Conservation (phyloP, 1,140 invertebrate species). For the Chelonus insularis region DNA sequence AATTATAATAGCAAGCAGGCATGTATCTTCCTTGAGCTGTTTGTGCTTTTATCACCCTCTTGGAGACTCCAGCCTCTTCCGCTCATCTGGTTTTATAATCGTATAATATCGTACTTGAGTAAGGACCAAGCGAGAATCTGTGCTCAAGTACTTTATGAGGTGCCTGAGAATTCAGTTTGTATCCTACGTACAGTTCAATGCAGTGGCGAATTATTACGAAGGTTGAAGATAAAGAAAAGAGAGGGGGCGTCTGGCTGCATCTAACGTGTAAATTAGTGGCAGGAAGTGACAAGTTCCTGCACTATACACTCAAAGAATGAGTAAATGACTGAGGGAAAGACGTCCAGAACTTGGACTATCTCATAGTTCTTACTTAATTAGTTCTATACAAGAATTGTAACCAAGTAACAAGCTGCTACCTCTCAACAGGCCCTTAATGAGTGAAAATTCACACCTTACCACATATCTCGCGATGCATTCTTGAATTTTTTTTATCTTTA, state of each 20-base stretch:
- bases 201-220: too few relatives aligned
- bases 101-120: conserved; percentile 13
- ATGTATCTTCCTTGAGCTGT: conserved; percentile 8
- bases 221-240: too few relatives aligned
- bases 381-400: conserved; percentile 43
- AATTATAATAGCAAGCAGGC: conserved; percentile 13
- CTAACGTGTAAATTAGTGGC: conserved; percentile 40
- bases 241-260: not conserved
- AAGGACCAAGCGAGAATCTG: not conserved
- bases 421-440: conserved; percentile 35
- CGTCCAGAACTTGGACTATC: conserved; percentile 27
- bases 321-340: conserved; percentile 24
- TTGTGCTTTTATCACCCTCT: conserved; percentile 20
- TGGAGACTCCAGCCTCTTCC: conserved; percentile 6
- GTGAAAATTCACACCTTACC: conserved; percentile 35
- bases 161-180: conserved; percentile 27
- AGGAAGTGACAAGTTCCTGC: conserved; percentile 38
- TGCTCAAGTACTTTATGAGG: conserved; percentile 6
- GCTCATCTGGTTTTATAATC: conserved; percentile 23
- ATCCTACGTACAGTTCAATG: too few relatives aligned
- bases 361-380: conserved; percentile 47
- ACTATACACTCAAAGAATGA: conserved; percentile 7
- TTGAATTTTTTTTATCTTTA: too few relatives aligned
- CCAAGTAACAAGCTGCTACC: conserved; percentile 39
- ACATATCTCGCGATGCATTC: too few relatives aligned